Evolutionary conservation across 2,797 vertebrate species (phyloP), one percentile per base, ranked within the genome.

Genomic region (Gila robusta): DNA sequence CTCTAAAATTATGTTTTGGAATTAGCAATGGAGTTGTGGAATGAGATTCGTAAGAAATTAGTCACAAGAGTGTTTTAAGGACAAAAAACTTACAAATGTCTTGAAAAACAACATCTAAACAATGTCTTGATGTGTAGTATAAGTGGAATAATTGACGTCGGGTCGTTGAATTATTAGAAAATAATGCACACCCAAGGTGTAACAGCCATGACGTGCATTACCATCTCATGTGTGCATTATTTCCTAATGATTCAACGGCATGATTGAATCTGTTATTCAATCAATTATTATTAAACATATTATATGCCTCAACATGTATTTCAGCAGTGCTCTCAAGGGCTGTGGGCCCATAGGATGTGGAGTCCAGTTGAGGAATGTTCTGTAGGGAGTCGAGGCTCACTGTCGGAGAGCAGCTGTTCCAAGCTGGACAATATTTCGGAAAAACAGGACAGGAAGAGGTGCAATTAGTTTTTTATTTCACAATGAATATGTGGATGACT

Each of bases 361-460:
- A 85, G 83, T 85, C 83, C 66, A 9, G 19, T 37, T 71, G 64
- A 85, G 26, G 87, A 88, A 85, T 81, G 59, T 74, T 87, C 77
- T 69, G 49, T 10, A 8, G 72, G 37, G 62, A 84, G 76, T 81
- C 82, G 11, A 74, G 32, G n/a, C 80, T 54, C 56, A 32, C n/a
- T 47, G 10, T 81, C 73, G 1, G 74, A 83, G 21, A 78, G 26
- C 79, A 82, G 76, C 81, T 88, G 77, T 32, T 85, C 37, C 64
- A 85, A 85, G 37, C 47, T 28, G 70, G 78, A 84, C 44, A 47
- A 21, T 4, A 76, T 80, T 62, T 54, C 77, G 37, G 86, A 84
- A 52, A 84, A 84, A 66, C 26, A 59, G 14, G 71, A 76, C 82
- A 47, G 35, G 26, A 67, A 67, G 32, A 84, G 86, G 86, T 87